Base-by-base conservation (phyloP, 2,888 invertebrate genomes). In the Cerceris rybyensis region DNA sequence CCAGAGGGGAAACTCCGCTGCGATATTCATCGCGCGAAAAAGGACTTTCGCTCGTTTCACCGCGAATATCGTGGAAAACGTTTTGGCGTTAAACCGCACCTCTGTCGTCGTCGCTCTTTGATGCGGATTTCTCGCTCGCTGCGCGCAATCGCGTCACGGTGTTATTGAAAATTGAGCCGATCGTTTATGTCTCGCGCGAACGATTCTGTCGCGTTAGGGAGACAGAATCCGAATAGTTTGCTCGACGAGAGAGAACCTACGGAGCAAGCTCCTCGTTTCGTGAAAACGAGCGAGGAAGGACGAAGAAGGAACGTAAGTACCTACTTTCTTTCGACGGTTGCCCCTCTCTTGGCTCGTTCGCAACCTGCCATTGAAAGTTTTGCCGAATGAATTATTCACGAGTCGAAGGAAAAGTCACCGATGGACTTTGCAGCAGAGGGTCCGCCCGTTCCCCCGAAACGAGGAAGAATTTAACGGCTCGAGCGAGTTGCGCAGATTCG, bases 381-480 rank as follows among this genome's bases (percentile, higher is more conserved):
- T 8, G 13, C 7, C 52, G 39, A 39, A 77, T 81, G 70, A 74
- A 72, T 75, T 59, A 81, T 81, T 81, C 80, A 79, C 57, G 9
- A 41, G 50, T 41, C 61, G 66, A 70, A 64, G 46, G 67, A 60
- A 67, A 60, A 78, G 63, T 70, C 72, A 67, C 16, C 57, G 64
- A 50, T 50, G 41, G 64, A 50, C 52, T 70, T 66, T 66, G 54
- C 16, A 50, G 43, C 28, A 28, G 42, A 54, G 65, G 57, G 46
- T 68, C 77, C 41, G 14, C 43, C 41, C 16, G 13, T 42, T 42
- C 28, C 28, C 28, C 28, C 28, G 28, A 17, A 63, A 8, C 16
- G 28, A 7, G 41, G 16, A 58, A 57, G 59, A 59, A 71, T 59
- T 49, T n/a, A 41, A 71, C 63, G 71, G 13, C 50, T 52, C 14